Percentiles rank a stretch among this genome's conserved stretches.
phyloP scores from a whole-genome alignment of 2,797 vertebrate genomes.

The Fundulus diaphanus region DNA sequence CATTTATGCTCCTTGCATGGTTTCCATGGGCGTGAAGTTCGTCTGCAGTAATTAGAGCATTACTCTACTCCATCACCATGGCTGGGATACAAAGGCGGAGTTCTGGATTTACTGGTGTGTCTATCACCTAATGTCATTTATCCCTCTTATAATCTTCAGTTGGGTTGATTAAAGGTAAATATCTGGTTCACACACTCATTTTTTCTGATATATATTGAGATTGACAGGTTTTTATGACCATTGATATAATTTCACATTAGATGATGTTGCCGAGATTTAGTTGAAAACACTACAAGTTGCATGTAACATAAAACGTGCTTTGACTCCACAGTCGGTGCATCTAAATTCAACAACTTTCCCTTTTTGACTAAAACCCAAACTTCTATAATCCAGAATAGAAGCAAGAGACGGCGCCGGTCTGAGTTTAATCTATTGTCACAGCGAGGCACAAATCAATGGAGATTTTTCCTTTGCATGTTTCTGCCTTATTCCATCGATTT shows the following conservation, averaged over 20 bases:
- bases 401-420: not conserved
- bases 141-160: not conserved
- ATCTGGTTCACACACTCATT: not conserved
- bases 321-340: not conserved
- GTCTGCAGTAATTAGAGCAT: too few relatives aligned
- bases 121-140: not conserved
- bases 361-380: not conserved
- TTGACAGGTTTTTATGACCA: too few relatives aligned
- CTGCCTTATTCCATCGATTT: conserved; percentile 4
- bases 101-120: too few relatives aligned
- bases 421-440: conserved; percentile 1
- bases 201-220: too few relatives aligned
- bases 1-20: too few relatives aligned
- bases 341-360: not conserved
- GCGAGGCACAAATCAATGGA: not conserved
- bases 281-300: not conserved
- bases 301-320: not conserved
- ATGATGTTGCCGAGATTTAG: too few relatives aligned
- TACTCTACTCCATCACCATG: too few relatives aligned
- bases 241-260: too few relatives aligned
- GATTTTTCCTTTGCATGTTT: conserved; percentile 2
- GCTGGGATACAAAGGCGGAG: too few relatives aligned
- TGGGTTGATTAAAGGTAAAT: not conserved
- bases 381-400: conserved; percentile 7
- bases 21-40: too few relatives aligned